Evolutionary conservation across 2,888 invertebrate species (phyloP), one percentile per base, ranked within the genome.

Genomic region (Meloe dianella): DNA sequence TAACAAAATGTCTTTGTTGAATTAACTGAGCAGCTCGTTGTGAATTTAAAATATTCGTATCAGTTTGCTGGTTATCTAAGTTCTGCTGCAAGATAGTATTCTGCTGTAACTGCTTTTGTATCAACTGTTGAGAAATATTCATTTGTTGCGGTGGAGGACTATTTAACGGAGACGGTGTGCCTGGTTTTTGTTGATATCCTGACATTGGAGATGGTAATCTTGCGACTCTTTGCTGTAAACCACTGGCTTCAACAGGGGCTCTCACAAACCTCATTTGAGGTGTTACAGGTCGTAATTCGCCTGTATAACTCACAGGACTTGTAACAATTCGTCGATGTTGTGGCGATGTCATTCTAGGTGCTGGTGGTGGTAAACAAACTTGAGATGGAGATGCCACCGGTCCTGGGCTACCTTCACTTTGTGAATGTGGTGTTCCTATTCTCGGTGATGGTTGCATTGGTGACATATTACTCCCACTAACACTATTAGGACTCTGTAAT

Each of bases 371-470:
- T 47, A 81, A 72, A 69, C 83, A 82, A 12, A 83, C 79, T 73
- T 84, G 83, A 8, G 84, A 82, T 2, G 84, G 84, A 4, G 85
- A 84, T 57, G 86, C 86, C 0, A 85, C 86, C 1, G 87, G 85
- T 4, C 87, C 86, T 0, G 89, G 89, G 75, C 87, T 87, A 63
- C 88, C 88, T 65, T 89, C 88, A 63, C 84, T 84, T 79, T 89
- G 89, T 0, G 89, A 88, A 74, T 87, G 88, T 0, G 89, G 89
- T 9, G 89, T 89, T 7, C 88, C 88, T 60, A 89, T 88, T 63
- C 89, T 81, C 0, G 89, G 89, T 1, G 88, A 88, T 9, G 85
- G 85, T 74, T 88, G 88, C 82, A 86, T 84, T 1, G 88, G 88
- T n/a, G 87, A 87, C 84, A 87, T 86, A 59, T 72, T 74, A 20